These are phyloP conservation scores for Epinephelus fuscoguttatus DNA, from an alignment of 2,113 vertebrate genomes.

Conservation along the genomic window DNA sequence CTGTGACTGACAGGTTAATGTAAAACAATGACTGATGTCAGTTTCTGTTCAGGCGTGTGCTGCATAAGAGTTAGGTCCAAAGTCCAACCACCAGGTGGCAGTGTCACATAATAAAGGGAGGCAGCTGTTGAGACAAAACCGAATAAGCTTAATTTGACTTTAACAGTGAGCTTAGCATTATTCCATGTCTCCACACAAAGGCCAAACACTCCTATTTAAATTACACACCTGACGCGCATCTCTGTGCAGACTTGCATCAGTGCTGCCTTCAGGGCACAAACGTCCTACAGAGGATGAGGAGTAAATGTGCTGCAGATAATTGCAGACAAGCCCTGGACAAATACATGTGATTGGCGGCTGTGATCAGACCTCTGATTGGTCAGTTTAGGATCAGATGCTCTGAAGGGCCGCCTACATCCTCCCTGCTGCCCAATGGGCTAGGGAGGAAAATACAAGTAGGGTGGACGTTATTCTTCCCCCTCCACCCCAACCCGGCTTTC, in stretches of 20 bases:
- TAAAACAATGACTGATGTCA: background rate
- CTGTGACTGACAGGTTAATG: background rate
- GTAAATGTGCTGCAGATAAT: slow-evolving; percentile 19
- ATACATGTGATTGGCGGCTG: slow-evolving; percentile 24
- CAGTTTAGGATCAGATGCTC: slow-evolving; percentile 63
- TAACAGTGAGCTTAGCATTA: accelerated
- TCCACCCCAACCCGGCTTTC: slow-evolving; percentile 34
- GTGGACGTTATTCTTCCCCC: background rate
- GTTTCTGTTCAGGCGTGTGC: background rate
- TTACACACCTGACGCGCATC: background rate
- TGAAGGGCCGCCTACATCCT: slow-evolving; percentile 25
- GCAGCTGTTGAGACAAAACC: too few relatives aligned
- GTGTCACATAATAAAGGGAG: background rate
- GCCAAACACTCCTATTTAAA: background rate
- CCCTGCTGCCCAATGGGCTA: slow-evolving; percentile 31
- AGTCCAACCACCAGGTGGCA: slow-evolving; percentile 56
- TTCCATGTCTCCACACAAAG: background rate
- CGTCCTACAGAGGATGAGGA: background rate
- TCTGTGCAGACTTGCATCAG: background rate
- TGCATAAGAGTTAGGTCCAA: background rate
- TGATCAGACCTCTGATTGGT: slow-evolving; percentile 43
- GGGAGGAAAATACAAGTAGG: background rate
- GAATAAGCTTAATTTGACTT: background rate
- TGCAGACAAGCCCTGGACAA: background rate
- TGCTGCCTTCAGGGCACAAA: slow-evolving; percentile 8